A percentile compares a stretch with the other conserved stretches of the same genome.
Evolutionary conservation across 35 echinoderm and acorn worm species (phyloP).

Genomic region (Apostichopus japonicus): DNA sequence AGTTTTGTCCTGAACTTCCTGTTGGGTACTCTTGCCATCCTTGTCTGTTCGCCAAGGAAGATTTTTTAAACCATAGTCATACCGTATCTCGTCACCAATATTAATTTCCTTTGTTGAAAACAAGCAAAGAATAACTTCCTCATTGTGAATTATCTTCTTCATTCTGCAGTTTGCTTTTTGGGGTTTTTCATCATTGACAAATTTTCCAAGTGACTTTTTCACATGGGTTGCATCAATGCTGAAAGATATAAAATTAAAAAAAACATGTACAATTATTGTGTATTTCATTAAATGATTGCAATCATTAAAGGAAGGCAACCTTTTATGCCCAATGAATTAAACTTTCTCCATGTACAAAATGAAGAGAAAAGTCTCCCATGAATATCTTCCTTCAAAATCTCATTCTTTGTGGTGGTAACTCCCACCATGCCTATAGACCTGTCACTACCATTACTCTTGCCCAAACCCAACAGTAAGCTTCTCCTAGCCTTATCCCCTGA

Average conservation of each 20-base stretch:
- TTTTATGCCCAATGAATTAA: no score
- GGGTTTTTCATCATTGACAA: background rate
- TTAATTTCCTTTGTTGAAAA: background rate
- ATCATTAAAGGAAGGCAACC: no score
- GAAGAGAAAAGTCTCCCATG: no score
- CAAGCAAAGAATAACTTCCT: background rate
- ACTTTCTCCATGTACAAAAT: no score
- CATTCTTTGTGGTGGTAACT: no score
- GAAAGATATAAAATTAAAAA: background rate
- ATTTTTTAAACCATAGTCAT: background rate
- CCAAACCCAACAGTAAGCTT: no score
- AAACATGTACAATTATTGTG: no score
- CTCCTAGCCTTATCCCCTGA: no score
- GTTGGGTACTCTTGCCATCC: background rate
- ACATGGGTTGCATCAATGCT: slow-evolving; percentile 20
- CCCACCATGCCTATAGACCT: no score
- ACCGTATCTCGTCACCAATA: background rate
- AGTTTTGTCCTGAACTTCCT: background rate
- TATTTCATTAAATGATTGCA: no score
- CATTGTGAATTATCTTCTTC: background rate
- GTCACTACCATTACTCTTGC: no score
- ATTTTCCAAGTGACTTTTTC: background rate
- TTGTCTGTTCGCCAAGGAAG: slow-evolving; percentile 7
- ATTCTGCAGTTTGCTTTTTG: background rate
- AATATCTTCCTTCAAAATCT: no score